A percentile compares a stretch with the other conserved stretches of the same genome.
Conservation (phyloP, 2,888 invertebrate genomes). For the Andricus quercusramuli region DNA sequence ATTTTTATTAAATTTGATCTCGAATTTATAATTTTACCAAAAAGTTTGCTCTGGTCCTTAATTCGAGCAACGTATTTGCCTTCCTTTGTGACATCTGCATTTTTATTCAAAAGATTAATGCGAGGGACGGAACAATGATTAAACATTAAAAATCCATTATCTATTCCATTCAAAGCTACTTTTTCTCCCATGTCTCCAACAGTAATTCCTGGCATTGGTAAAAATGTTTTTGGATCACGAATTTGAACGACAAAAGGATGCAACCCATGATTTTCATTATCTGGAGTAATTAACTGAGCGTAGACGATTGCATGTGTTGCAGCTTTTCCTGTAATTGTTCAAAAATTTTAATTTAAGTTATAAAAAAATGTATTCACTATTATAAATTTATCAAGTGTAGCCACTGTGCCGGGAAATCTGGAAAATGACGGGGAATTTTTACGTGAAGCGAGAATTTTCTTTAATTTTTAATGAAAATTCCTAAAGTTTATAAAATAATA, state of each 20-base stretch:
- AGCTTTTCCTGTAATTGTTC: conserved; percentile 78
- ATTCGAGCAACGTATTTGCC: conserved; percentile 91
- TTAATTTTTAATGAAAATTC: too few relatives aligned
- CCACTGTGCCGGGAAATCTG: too few relatives aligned
- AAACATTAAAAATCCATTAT: conserved; percentile 93
- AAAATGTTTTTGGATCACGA: conserved; percentile 86
- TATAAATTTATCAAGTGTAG: too few relatives aligned
- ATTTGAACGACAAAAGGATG: conserved; percentile 94
- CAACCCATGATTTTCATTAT: conserved; percentile 89
- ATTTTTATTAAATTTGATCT: conserved; percentile 15
- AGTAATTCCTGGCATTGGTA: conserved; percentile 87
- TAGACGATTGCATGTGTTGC: conserved; percentile 94
- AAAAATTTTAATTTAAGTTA: background rate
- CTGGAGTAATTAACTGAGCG: conserved; percentile 91
- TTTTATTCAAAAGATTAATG: conserved; percentile 89
- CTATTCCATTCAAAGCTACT: conserved; percentile 93
- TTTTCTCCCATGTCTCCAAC: conserved; percentile 97
- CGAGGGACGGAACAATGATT: conserved; percentile 90
- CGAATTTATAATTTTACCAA: conserved; percentile 80
- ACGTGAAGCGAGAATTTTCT: too few relatives aligned
- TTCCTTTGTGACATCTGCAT: conserved; percentile 91
- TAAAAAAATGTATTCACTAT: too few relatives aligned
- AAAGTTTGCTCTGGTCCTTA: conserved; percentile 90
- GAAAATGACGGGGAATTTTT: too few relatives aligned
- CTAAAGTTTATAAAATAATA: too few relatives aligned